A percentile compares a stretch with the other conserved stretches of the same genome.
Evolutionary conservation across 1,140 invertebrate genomes (phyloP).

Genomic region (Achatina immaculata): DNA sequence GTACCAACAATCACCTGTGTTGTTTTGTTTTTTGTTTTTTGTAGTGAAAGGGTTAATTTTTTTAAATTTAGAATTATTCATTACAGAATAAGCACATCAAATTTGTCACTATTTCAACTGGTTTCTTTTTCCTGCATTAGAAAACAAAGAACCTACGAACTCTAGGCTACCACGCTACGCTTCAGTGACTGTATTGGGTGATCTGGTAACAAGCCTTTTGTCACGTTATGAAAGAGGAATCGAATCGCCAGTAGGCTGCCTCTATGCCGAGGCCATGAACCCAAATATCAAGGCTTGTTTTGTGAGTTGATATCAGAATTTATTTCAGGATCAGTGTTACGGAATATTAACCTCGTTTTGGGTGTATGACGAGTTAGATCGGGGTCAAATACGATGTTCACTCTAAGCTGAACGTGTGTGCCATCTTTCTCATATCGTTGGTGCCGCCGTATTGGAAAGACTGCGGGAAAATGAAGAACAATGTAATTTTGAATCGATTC

Average conservation of each 20-base stretch:
- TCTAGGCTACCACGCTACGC: background rate
- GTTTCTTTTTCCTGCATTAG: background rate
- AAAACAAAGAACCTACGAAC: slow-evolving; percentile 14
- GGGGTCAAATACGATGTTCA: background rate
- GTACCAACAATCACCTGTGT: no score
- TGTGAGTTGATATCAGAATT: slow-evolving; percentile 3
- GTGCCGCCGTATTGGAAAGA: background rate
- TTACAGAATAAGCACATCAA: background rate
- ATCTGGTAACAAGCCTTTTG: background rate
- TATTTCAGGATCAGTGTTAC: no score
- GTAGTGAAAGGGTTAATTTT: background rate
- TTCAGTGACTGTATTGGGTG: slow-evolving; percentile 5
- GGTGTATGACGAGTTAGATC: background rate
- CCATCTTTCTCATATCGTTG: background rate
- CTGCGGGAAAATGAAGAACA: background rate
- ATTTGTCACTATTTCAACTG: background rate
- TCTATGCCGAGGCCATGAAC: background rate
- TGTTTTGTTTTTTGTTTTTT: background rate
- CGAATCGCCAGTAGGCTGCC: background rate
- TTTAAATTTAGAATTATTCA: background rate
- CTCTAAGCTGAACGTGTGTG: background rate
- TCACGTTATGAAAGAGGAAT: background rate
- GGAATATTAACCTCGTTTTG: background rate
- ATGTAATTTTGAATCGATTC: no score
- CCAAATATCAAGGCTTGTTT: slow-evolving; percentile 11